Evolutionary conservation across 2,113 vertebrate genomes (phyloP).

Genomic region (Bolborhynchus lineola): DNA sequence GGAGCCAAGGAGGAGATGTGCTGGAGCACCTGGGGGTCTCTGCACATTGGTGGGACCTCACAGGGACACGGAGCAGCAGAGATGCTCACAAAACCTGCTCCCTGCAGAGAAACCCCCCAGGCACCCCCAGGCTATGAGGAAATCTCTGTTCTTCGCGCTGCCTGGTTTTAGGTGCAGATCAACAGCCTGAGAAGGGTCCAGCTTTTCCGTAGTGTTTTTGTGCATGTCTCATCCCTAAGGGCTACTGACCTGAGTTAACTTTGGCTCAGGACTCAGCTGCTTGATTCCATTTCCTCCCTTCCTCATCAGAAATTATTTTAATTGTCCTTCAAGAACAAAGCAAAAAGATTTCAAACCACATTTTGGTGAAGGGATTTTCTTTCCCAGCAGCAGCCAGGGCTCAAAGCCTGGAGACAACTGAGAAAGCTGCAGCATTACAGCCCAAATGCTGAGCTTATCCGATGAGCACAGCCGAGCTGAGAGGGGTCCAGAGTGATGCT

Average conservation of each 20-base stretch:
- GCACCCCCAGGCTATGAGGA: not conserved
- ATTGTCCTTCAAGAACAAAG: not conserved
- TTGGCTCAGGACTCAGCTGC: not conserved
- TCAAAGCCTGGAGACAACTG: conserved; percentile 2
- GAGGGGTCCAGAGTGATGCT: not conserved
- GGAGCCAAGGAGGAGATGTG: not conserved
- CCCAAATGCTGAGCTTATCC: not conserved
- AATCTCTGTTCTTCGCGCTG: not conserved
- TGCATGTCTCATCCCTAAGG: not conserved
- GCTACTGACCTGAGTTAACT: not conserved
- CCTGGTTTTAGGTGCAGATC: not conserved
- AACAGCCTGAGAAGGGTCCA: not conserved
- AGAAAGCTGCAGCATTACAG: not conserved
- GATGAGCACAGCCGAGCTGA: not conserved
- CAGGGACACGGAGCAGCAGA: not conserved
- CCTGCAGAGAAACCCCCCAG: not conserved
- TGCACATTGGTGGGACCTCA: not conserved
- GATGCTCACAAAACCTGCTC: not conserved
- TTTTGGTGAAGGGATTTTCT: not conserved
- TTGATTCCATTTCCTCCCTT: not conserved
- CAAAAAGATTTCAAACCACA: not conserved
- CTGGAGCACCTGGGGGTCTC: rapidly evolving
- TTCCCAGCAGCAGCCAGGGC: conserved; percentile 5
- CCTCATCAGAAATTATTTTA: not conserved
- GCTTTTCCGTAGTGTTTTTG: not conserved